These are phyloP conservation scores for Drosophila longiperda DNA, from an alignment of 2,888 invertebrate species.

Conservation along the genomic window DNA sequence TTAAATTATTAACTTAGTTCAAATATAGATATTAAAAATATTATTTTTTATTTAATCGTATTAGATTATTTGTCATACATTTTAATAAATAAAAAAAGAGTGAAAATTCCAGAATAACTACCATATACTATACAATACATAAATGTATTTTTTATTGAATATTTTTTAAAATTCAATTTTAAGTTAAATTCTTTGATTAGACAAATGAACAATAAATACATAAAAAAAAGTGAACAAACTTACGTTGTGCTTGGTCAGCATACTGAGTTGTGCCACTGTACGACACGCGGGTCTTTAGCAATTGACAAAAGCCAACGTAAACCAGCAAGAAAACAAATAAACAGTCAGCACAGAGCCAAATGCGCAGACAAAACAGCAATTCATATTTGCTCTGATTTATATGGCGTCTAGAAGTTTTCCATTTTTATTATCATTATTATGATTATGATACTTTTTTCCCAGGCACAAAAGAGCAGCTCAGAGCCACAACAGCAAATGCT, in stretches of 20 bases:
- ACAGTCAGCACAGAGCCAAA: slow-evolving; percentile 56
- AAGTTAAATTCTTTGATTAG: not conserved
- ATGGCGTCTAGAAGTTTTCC: slow-evolving; percentile 81
- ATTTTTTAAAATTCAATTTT: not conserved
- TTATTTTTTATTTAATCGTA: not conserved
- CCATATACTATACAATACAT: not conserved
- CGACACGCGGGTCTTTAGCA: slow-evolving; percentile 49
- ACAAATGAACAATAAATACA: not conserved
- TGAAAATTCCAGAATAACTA: not conserved
- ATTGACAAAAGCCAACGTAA: slow-evolving; percentile 73
- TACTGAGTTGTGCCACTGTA: slow-evolving; percentile 38
- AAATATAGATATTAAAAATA: no score
- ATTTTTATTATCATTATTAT: slow-evolving; percentile 80
- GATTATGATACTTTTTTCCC: slow-evolving; percentile 75
- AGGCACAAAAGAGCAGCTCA: slow-evolving; percentile 58
- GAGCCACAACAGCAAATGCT: slow-evolving; percentile 26
- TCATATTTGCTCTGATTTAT: slow-evolving; percentile 81
- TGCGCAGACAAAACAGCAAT: slow-evolving; percentile 74
- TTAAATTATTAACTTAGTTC: not conserved
- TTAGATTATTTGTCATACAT: not conserved
- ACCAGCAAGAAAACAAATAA: slow-evolving; percentile 64
- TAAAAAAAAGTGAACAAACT: no score
- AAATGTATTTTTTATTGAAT: not conserved
- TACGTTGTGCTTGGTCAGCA: not conserved
- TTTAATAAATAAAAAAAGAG: not conserved